These are phyloP conservation scores for Helogale parvula DNA, from an alignment of 2,113 vertebrate genomes.

Conservation along the genomic window DNA sequence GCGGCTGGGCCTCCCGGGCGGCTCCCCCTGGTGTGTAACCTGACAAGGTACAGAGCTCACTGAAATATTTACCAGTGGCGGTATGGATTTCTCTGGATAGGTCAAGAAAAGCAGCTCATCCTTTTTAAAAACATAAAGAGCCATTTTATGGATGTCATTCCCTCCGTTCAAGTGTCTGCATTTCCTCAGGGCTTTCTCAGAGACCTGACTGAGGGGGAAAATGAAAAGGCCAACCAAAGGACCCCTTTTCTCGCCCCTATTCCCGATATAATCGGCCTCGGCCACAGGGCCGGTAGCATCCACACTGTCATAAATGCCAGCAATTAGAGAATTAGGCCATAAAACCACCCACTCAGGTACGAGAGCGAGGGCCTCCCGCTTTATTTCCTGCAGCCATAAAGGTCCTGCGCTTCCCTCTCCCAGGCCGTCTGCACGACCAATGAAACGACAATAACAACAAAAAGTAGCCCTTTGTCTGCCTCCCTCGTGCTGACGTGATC, in stretches of 20 bases:
- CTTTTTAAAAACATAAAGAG: conserved; percentile 68
- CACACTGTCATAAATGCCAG: conserved; percentile 75
- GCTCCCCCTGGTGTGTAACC: conserved; percentile 70
- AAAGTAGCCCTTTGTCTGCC: conserved; percentile 40
- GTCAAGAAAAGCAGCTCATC: conserved; percentile 66
- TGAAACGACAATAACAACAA: conserved; percentile 62
- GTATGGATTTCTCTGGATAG: conserved; percentile 69
- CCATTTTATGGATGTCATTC: conserved; percentile 56
- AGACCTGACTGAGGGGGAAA: conserved; percentile 42
- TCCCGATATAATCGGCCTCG: conserved; percentile 65
- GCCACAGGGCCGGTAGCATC: conserved; percentile 69
- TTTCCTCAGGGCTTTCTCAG: conserved; percentile 22
- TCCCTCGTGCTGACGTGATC: background rate
- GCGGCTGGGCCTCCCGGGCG: conserved; percentile 7
- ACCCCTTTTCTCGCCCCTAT: conserved; percentile 59
- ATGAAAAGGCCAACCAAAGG: conserved; percentile 74
- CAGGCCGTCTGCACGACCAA: conserved; percentile 58
- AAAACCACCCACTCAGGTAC: conserved; percentile 81
- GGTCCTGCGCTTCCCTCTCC: conserved; percentile 61
- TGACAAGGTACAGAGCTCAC: conserved; percentile 73
- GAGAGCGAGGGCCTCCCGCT: conserved; percentile 65
- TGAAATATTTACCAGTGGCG: conserved; percentile 80
- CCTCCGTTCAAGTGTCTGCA: background rate
- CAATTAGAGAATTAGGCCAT: conserved; percentile 79
- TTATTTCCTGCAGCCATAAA: conserved; percentile 73